Evolutionary conservation across 2,113 vertebrate genomes (phyloP).

Genomic region (Takifugu bimaculatus): DNA sequence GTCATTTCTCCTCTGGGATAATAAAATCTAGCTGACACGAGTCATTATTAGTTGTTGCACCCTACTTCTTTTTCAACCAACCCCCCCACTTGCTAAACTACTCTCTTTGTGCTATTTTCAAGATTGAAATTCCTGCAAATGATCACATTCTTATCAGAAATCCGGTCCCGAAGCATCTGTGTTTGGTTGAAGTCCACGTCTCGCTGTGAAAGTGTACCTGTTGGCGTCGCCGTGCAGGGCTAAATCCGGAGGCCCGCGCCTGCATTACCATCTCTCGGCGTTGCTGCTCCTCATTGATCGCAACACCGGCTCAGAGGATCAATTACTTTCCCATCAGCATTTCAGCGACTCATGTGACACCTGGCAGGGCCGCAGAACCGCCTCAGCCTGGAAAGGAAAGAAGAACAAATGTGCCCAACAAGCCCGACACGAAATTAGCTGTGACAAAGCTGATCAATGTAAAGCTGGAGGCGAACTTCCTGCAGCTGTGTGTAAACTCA

Average conservation of each 20-base stretch:
- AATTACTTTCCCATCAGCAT: constrained; percentile 31
- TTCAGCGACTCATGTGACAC: constrained; percentile 31
- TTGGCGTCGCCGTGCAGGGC: constrained; percentile 17
- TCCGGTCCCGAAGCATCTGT: too few relatives aligned
- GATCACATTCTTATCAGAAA: too few relatives aligned
- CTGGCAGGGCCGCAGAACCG: constrained; percentile 5
- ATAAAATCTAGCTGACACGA: too few relatives aligned
- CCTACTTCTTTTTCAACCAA: too few relatives aligned
- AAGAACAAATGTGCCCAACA: constrained; percentile 29
- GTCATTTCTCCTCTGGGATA: too few relatives aligned
- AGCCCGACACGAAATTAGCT: constrained; percentile 75
- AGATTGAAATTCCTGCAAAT: too few relatives aligned
- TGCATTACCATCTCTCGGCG: constrained; percentile 37
- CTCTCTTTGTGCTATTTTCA: too few relatives aligned
- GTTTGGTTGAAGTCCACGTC: too few relatives aligned
- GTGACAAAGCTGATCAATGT: constrained; percentile 78
- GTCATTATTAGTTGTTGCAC: too few relatives aligned
- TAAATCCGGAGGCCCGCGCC: constrained; percentile 42
- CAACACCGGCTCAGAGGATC: constrained; percentile 40
- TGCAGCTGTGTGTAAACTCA: constrained; percentile 85
- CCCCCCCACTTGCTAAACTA: too few relatives aligned
- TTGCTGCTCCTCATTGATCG: constrained; percentile 32
- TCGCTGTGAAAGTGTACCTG: constrained; percentile 5
- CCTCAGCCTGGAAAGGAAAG: neutral
- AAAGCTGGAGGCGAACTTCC: constrained; percentile 84